Evolutionary conservation across 2,888 invertebrate genomes (phyloP).

Genomic region (Eledone cirrhosa): DNA sequence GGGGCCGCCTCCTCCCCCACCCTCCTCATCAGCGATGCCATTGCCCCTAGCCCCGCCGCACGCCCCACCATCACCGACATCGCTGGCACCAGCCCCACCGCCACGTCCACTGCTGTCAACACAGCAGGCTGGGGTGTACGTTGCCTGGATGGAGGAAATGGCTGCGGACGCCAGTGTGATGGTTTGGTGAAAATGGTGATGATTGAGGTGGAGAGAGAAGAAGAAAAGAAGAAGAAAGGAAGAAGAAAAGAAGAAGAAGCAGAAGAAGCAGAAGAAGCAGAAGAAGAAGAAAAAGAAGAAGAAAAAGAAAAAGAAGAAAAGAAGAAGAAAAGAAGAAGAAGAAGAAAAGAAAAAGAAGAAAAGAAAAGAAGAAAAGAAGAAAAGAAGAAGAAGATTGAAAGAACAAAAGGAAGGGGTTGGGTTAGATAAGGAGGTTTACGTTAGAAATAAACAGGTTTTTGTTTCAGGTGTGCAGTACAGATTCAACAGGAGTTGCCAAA

Average conservation of each 20-base stretch:
- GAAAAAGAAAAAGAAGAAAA: too few relatives aligned
- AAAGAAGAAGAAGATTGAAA: too few relatives aligned
- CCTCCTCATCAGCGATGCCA: background rate
- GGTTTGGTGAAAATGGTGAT: background rate
- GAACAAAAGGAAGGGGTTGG: too few relatives aligned
- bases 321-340: too few relatives aligned
- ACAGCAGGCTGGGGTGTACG: slow-evolving; percentile 22
- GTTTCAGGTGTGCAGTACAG: too few relatives aligned
- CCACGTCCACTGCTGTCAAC: slow-evolving; percentile 4
- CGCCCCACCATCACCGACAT: background rate
- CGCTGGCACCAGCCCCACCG: background rate
- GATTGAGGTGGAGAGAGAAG: background rate
- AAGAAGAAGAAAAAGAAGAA: too few relatives aligned
- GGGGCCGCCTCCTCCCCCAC: background rate
- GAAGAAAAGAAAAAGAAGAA: too few relatives aligned
- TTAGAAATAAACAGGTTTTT: too few relatives aligned
- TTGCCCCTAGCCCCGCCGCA: slow-evolving; percentile 7
- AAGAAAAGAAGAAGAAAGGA: background rate
- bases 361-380: too few relatives aligned
- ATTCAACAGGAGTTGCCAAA: too few relatives aligned
- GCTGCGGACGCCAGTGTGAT: slow-evolving; percentile 9
- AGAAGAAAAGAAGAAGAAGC: background rate
- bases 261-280: too few relatives aligned
- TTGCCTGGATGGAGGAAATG: slow-evolving; percentile 4
- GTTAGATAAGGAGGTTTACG: too few relatives aligned